Base-by-base conservation (phyloP, 2,888 invertebrate genomes). In the Sthenelais limicola region DNA sequence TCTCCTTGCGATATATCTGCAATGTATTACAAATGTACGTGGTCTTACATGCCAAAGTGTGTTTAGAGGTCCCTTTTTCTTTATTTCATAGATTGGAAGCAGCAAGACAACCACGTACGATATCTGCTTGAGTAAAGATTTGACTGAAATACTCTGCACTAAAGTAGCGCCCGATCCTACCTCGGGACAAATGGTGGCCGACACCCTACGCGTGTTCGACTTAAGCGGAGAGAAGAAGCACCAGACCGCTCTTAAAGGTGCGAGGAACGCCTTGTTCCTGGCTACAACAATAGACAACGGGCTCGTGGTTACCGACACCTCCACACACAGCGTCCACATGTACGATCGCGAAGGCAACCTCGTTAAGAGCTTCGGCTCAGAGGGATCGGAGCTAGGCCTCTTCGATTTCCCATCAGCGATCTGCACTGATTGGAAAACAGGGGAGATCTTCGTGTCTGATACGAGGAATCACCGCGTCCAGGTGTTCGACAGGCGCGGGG, bases 381-480 rank as follows among this genome's bases (percentile, higher is more conserved):
- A 48, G 5, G 75, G 77, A 1, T 33, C 26, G 1, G 68, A 54
- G 15, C 69, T 71, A n/a, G 62, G 68, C 4, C 69, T 71, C 30
- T 77, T 78, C 48, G 67, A 75, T 24, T 74, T 74, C 52, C 72
- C 72, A 1, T 30, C 72, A 1, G 68, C 74, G 1, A 49, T 72
- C 3, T 35, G 52, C 30, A 24, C 32, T 3, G 74, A 56, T 1
- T n/a, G n/a, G n/a, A 38, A 26, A 1, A 52, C 24, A 3, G 52
- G 69, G 3, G 69, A 73, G 18, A 77, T 78, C 24, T 24, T 77
- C 3, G 74, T 78, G 15, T 71, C 73, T 26, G 78, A 78, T 62
- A 74, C 73, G 21, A 43, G 58, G 24, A 74, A 77, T 35, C 73
- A 77, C 38, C 67, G 72, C 18, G 77, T 78, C 15, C 77, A 78